phyloP scores from a whole-genome alignment of 2,888 invertebrate genomes.

The Anoplius nigerrimus region DNA sequence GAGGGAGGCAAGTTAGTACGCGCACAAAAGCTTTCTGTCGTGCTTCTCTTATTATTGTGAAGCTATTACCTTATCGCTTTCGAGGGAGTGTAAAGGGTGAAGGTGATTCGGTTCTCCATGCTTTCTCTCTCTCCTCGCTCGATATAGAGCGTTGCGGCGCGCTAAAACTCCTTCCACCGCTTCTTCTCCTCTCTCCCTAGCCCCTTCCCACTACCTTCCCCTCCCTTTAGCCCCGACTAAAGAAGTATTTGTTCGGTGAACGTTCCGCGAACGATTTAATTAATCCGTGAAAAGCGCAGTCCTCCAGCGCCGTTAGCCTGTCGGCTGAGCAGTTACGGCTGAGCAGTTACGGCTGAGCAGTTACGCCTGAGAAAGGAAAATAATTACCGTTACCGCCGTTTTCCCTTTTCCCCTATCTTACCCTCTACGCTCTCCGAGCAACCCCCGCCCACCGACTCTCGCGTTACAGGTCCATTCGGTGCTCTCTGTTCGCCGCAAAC shows the following conservation, averaged over 20 bases:
- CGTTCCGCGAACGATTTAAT: constrained; percentile 63
- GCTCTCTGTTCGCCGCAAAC: too few relatives aligned
- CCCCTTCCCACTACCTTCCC: constrained; percentile 19
- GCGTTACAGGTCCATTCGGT: not conserved
- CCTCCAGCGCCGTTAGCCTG: constrained; percentile 50
- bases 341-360: constrained; percentile 48
- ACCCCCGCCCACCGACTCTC: not conserved
- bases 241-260: constrained; percentile 62
- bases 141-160: too few relatives aligned
- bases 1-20: not conserved
- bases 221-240: constrained; percentile 14
- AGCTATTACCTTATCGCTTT: constrained; percentile 24
- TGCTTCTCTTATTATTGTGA: constrained; percentile 26
- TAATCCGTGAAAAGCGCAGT: constrained; percentile 65
- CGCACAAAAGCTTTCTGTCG: constrained; percentile 19
- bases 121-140: constrained; percentile 5
- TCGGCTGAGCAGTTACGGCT: constrained; percentile 48
- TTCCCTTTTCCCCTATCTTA: constrained; percentile 14
- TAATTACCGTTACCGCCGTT: constrained; percentile 58
- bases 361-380: constrained; percentile 60
- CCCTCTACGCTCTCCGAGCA: not conserved
- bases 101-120: constrained; percentile 19
- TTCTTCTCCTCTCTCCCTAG: constrained; percentile 9
- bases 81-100: constrained; percentile 7
- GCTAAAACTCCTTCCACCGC: not conserved